Conservation (phyloP, 2,113 vertebrate genomes). For the Andinoacara biseriatus region DNA sequence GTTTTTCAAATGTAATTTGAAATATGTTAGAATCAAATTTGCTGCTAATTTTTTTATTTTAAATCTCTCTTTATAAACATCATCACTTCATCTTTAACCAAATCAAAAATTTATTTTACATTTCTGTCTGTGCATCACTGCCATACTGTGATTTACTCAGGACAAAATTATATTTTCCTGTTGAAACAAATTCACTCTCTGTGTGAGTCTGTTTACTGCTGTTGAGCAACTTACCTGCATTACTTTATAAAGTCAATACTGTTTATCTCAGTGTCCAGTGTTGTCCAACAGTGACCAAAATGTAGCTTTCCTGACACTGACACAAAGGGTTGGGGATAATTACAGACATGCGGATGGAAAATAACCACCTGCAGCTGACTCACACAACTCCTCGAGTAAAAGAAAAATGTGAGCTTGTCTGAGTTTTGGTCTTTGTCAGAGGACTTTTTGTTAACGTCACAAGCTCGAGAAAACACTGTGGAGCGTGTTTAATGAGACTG, state of each 20-base stretch:
- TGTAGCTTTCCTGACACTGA: conserved; percentile 28
- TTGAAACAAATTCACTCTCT: background rate
- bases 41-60: background rate
- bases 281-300: conserved; percentile 10
- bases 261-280: background rate
- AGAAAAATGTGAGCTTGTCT: no score
- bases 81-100: background rate
- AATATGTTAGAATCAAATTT: background rate
- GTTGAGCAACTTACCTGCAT: background rate
- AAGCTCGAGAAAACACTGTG: background rate
- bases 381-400: background rate
- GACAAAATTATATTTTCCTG: background rate
- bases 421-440: background rate
- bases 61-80: background rate
- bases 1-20: background rate
- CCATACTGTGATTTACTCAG: background rate
- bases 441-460: background rate
- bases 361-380: background rate
- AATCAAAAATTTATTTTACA: background rate
- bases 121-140: background rate
- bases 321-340: background rate
- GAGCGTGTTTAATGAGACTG: background rate
- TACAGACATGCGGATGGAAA: background rate
- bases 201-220: background rate
- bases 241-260: background rate